phyloP scores from a whole-genome alignment of 2,113 vertebrate genomes.

The Elephas maximus region DNA sequence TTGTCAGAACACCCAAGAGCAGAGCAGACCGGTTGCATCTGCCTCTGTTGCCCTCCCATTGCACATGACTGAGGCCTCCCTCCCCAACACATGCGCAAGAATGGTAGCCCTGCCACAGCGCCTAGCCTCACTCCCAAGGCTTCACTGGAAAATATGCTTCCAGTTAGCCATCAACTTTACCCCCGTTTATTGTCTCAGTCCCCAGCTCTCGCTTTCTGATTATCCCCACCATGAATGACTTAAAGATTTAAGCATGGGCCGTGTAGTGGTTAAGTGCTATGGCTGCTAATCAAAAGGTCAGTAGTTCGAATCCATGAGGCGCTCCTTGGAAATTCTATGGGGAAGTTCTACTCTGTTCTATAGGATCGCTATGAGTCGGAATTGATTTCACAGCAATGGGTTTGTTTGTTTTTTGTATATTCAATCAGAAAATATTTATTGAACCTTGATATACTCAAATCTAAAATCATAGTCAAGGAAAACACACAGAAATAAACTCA shows the following conservation, averaged over 20 bases:
- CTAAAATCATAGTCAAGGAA: background rate
- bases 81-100: background rate
- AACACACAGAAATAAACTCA: slow-evolving; percentile 8
- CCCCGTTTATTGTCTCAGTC: background rate
- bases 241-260: background rate
- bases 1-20: background rate
- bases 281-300: no score
- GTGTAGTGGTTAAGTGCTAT: no score
- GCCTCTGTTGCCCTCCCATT: background rate
- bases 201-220: background rate
- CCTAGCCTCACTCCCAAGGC: background rate
- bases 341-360: no score
- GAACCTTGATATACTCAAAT: slow-evolving; percentile 11
- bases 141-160: background rate
- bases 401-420: background rate
- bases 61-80: background rate
- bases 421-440: background rate
- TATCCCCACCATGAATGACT: background rate
- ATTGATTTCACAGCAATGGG: no score
- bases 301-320: no score
- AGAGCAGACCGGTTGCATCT: background rate
- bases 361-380: no score
- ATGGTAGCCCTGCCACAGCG: background rate
- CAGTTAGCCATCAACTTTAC: background rate
- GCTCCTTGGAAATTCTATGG: no score